Evolutionary conservation across 2,797 vertebrate genomes (phyloP).

Genomic region (Melanotaenia pygmaea): DNA sequence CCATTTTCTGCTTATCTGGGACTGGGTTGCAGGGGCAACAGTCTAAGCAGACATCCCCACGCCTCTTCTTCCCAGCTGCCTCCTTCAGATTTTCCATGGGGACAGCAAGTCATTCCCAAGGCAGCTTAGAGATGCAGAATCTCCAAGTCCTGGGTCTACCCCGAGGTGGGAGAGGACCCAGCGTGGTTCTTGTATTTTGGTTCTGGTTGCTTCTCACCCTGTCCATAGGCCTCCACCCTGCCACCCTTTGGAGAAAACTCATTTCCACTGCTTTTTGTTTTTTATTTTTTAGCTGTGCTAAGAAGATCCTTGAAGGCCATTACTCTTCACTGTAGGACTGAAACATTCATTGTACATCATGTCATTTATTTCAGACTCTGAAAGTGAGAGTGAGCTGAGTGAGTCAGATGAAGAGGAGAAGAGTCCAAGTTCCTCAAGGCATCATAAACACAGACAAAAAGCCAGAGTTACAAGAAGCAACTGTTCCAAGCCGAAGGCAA

Average conservation of each 20-base stretch:
- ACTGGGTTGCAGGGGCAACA: not conserved
- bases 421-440: slow-evolving; percentile 56
- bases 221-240: not conserved
- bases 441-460: slow-evolving; percentile 72
- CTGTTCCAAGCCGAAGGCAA: slow-evolving; percentile 70
- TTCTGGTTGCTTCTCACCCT: not conserved
- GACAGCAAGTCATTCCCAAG: not conserved
- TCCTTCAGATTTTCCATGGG: not conserved
- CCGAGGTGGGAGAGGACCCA: not conserved
- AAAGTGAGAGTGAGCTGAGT: slow-evolving; percentile 78
- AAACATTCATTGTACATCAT: not conserved
- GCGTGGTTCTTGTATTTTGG: not conserved
- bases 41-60: not conserved
- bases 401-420: slow-evolving; percentile 73
- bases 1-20: not conserved
- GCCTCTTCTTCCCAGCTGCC: not conserved
- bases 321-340: not conserved
- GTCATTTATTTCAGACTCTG: slow-evolving; percentile 69
- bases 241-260: not conserved
- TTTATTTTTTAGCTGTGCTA: not conserved
- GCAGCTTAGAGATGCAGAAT: not conserved
- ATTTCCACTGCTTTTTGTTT: not conserved
- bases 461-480: slow-evolving; percentile 83
- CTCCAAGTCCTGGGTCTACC: not conserved
- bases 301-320: not conserved